These are phyloP conservation scores for Cheumatopsyche charites DNA, from an alignment of 1,140 invertebrate species.

Conservation along the genomic window DNA sequence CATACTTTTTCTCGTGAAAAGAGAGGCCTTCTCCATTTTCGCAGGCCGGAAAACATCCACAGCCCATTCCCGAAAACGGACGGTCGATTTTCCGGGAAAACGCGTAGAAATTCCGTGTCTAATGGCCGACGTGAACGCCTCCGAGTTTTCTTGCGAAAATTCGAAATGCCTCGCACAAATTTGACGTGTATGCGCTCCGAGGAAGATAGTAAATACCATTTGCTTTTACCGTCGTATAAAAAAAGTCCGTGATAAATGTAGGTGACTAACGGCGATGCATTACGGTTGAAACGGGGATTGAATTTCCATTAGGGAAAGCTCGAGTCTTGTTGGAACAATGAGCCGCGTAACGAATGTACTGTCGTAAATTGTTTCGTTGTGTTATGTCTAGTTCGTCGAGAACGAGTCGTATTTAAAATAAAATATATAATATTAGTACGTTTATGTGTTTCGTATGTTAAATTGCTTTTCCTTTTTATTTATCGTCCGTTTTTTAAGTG, in stretches of 20 bases:
- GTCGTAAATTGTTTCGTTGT: neutral
- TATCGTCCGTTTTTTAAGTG: neutral
- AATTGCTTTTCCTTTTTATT: constrained; percentile 1
- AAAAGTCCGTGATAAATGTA: neutral
- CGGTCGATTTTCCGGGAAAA: too few relatives aligned
- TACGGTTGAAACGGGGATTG: constrained; percentile 14
- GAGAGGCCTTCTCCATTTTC: neutral
- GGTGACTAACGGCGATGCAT: neutral
- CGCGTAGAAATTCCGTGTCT: too few relatives aligned
- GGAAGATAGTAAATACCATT: too few relatives aligned
- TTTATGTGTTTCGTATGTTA: neutral
- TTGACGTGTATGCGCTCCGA: too few relatives aligned
- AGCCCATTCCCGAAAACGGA: too few relatives aligned
- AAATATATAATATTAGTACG: neutral
- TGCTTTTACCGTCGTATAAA: too few relatives aligned
- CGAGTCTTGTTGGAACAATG: constrained; percentile 16
- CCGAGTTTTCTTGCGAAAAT: too few relatives aligned
- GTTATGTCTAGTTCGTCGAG: neutral
- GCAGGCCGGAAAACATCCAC: too few relatives aligned
- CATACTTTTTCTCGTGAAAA: neutral
- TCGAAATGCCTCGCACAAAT: too few relatives aligned
- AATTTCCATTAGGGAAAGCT: constrained; percentile 13
- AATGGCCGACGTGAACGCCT: too few relatives aligned
- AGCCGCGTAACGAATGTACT: neutral
- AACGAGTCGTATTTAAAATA: neutral